Evolutionary conservation across 2,888 invertebrate species (phyloP), one percentile per base, ranked within the genome.

Genomic region (Argyresthia albistria): DNA sequence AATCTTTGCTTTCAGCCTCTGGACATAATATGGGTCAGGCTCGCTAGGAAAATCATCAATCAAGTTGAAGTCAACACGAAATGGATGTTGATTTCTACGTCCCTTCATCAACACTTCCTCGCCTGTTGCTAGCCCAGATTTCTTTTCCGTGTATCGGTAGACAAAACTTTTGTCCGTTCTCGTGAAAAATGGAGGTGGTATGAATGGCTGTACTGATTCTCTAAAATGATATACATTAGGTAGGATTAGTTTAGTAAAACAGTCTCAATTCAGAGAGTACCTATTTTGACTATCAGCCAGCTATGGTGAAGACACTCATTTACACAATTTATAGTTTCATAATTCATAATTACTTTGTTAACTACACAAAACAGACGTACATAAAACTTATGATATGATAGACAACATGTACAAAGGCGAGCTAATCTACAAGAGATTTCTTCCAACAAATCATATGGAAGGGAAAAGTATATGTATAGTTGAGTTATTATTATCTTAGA

Each of bases 121-220:
- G 36, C 66, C 59, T 64, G 67, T 61, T 50, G 61, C 55, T 1
- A 43, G 9, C 1, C 64, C 65, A 45, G 59, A 58, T 55, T 76
- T 62, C 69, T 88, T 70, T 59, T 78, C 66, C 56, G 80, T 73
- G 57, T 87, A 83, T 10, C 70, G 58, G 62, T 84, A 80, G 58
- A 69, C 67, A 45, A 80, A 76, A 8, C 89, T 83, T 15, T 88
- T 90, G 66, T 96, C 96, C 60, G 93, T 91, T 58, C 95, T 90
- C 35, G 95, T 92, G 74, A 96, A 97, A 42, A 90, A 86, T 15
- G 92, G 83, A 14, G 97, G 97, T n/a, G 93, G 90, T 43, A 96
- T 82, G 64, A 93, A 92, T 8, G 47, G 35, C 12, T 7, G n/a
- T 1, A 12, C 35, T 8, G 35, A 11, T 12, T 47, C 47, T 45